Evolutionary conservation across 2,113 vertebrate species (phyloP).

Genomic region (Oenanthe melanoleuca): DNA sequence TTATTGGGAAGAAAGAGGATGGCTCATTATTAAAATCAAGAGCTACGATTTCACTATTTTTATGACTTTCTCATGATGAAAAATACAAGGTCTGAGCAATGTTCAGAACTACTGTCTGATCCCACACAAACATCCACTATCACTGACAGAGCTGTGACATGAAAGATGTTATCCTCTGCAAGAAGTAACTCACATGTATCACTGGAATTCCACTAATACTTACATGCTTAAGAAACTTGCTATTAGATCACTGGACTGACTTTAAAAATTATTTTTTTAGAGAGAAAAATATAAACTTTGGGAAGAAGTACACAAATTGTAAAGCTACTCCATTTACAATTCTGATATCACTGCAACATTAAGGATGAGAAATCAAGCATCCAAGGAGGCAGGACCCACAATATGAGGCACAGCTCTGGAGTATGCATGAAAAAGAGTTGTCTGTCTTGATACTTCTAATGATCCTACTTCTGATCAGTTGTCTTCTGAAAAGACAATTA

Average conservation of each 20-base stretch:
- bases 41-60: background rate
- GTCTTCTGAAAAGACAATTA: background rate
- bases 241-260: background rate
- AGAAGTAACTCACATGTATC: background rate
- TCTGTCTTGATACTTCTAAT: background rate
- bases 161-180: background rate
- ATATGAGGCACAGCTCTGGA: background rate
- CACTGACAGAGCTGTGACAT: background rate
- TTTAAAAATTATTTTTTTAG: background rate
- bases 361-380: constrained; percentile 62
- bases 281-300: background rate
- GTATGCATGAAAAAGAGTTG: background rate
- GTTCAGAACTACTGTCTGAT: background rate
- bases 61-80: background rate
- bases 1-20: constrained; percentile 7
- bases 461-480: background rate
- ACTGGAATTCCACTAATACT: background rate
- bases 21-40: constrained; percentile 18
- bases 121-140: background rate
- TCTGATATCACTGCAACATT: background rate
- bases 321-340: background rate
- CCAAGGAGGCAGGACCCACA: constrained; percentile 21
- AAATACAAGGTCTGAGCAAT: background rate
- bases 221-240: constrained; percentile 31
- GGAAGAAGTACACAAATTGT: background rate